These are phyloP conservation scores for Rhinophrynus dorsalis DNA, from an alignment of 2,797 vertebrate species.

Conservation along the genomic window DNA sequence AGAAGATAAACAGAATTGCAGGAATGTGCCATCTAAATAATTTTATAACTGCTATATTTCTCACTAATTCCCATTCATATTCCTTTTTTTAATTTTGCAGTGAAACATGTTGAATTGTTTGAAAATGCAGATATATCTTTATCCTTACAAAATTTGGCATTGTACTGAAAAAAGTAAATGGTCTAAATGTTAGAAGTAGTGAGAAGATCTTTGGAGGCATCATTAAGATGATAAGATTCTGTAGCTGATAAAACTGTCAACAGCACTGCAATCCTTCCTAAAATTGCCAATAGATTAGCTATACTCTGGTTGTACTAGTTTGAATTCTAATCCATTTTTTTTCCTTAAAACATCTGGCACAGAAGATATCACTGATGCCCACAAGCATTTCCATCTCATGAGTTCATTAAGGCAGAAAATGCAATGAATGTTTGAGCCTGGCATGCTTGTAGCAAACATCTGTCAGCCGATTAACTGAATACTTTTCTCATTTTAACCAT, in stretches of 20 bases:
- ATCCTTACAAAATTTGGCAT: conserved; percentile 1
- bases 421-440: conserved; percentile 35
- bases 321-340: conserved; percentile 46
- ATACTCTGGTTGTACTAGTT: conserved; percentile 17
- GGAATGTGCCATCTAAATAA: conserved; percentile 58
- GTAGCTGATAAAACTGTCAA: conserved; percentile 33
- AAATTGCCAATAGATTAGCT: conserved; percentile 35
- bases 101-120: neutral
- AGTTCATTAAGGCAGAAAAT: conserved; percentile 55
- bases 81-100: neutral
- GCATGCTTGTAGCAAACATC: conserved; percentile 41
- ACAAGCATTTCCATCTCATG: conserved; percentile 40
- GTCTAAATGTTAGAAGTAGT: conserved; percentile 23
- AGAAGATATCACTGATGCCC: conserved; percentile 48
- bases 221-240: conserved; percentile 29
- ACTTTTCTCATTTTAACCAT: conserved; percentile 19
- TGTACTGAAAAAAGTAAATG: conserved; percentile 18
- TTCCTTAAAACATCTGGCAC: conserved; percentile 49
- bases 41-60: too few relatives aligned
- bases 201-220: conserved; percentile 38
- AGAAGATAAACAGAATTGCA: conserved; percentile 61
- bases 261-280: conserved; percentile 25
- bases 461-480: conserved; percentile 53
- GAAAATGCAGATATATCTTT: neutral
- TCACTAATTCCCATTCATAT: too few relatives aligned